Evolutionary conservation across 1,140 invertebrate genomes (phyloP).

Genomic region (Orchestia grillus): DNA sequence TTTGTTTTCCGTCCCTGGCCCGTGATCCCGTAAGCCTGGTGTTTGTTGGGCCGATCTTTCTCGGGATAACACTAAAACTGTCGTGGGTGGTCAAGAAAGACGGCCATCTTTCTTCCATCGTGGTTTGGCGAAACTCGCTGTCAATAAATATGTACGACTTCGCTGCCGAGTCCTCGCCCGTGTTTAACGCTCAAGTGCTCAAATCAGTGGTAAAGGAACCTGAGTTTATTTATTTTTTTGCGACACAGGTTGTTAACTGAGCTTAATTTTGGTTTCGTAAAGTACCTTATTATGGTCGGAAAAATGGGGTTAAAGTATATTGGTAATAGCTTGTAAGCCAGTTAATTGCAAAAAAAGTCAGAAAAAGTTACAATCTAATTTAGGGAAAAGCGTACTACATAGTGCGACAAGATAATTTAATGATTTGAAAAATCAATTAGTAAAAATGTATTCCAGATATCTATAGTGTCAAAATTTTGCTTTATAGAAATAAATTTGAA

Average conservation of each 20-base stretch:
- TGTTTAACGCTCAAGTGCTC: neutral
- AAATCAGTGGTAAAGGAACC: neutral
- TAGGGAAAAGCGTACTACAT: too few species aligned
- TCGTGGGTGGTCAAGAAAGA: slow-evolving; percentile 16
- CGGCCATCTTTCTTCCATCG: neutral
- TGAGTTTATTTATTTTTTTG: neutral
- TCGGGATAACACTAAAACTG: slow-evolving; percentile 1
- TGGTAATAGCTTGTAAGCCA: too few species aligned
- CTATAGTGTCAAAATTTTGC: too few species aligned
- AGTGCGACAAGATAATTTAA: too few species aligned
- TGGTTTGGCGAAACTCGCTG: neutral
- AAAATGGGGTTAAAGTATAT: too few species aligned
- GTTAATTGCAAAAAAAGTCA: too few species aligned
- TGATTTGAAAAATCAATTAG: too few species aligned
- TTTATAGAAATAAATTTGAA: too few species aligned
- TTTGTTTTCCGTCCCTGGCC: neutral
- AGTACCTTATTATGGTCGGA: too few species aligned
- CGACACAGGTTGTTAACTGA: neutral
- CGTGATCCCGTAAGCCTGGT: slow-evolving; percentile 3
- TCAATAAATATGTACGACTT: neutral
- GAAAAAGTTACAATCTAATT: too few species aligned
- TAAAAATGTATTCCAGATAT: too few species aligned
- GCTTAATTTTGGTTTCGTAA: neutral
- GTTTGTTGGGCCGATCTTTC: slow-evolving; percentile 20
- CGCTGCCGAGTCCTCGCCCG: neutral